Evolutionary conservation across 1,140 invertebrate species (phyloP).

Genomic region (Elymnias hypermnestra): DNA sequence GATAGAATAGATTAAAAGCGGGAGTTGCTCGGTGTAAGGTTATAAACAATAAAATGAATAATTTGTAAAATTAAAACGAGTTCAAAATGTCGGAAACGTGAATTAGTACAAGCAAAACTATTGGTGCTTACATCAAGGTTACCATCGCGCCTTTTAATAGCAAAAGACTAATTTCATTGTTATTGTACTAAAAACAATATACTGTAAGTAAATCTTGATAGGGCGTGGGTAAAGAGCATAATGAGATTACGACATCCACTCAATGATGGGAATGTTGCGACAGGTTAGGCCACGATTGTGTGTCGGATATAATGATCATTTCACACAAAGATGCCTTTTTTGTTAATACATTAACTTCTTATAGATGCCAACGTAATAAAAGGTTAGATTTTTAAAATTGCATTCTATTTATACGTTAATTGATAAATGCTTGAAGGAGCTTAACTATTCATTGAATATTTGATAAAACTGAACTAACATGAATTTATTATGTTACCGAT

Average conservation of each 20-base stretch:
- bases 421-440: no score
- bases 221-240: constrained; percentile 40
- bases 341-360: no score
- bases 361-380: neutral
- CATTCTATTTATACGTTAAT: no score
- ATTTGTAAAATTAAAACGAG: no score
- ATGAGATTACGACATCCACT: constrained; percentile 47
- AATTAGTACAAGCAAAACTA: constrained; percentile 2
- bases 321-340: constrained; percentile 10
- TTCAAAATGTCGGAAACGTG: constrained; percentile 3
- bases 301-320: constrained; percentile 11
- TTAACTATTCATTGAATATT: no score
- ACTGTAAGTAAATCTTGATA: constrained; percentile 36
- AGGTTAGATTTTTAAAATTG: no score
- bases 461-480: no score
- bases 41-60: no score
- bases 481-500: no score
- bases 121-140: constrained; percentile 16
- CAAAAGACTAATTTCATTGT: constrained; percentile 24
- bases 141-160: constrained; percentile 9
- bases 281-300: constrained; percentile 28
- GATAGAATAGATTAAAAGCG: no score
- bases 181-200: constrained; percentile 23
- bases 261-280: constrained; percentile 53
- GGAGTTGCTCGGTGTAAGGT: no score